Evolutionary conservation across 2,113 vertebrate species (phyloP), one percentile per base, ranked within the genome.

Genomic region (Pluvianellus socialis): DNA sequence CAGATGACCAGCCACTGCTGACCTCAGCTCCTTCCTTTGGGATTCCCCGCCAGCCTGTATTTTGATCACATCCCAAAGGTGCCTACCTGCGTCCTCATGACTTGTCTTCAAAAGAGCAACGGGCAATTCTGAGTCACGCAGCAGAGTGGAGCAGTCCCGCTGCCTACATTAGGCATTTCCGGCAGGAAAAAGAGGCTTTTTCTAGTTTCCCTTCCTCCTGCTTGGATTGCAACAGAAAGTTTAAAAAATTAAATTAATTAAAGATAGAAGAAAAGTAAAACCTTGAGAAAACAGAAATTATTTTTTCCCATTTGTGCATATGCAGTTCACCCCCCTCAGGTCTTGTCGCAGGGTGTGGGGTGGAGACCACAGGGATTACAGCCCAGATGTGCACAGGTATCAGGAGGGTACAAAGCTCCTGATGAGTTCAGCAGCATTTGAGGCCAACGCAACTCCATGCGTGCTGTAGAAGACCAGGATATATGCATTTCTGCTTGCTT

Each of bases 31-130:
- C 33, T 4, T 33, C 42, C 45, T 8, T 7, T 8, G 28, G 32
- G 16, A 4, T 6, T 86, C 13, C n/a, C 20, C 1, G 1, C 5
- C 8, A 24, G 58, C 4, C 12, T 14, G 7, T 11, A 2, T 32
- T 75, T 66, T 50, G 19, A 42, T 45, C 45, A 35, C 19, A 66
- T 40, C 28, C 20, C 62, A 40, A 47, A 68, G 14, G 6, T 40
- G 38, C 8, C 33, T 67, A 16, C 11, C 28, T 10, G 4, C 21
- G n/a, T 38, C 59, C 32, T 70, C 44, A 66, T 5, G 9, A 71
- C 45, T 26, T 63, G 6, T 45, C 68, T 71, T 56, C 66, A 63
- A 42, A 79, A 40, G 52, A 66, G 30, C 38, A 44, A 49, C 3
- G 19, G 68, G 33, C 18, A 52, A 6, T 19, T 82, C 50, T 2